A percentile compares a stretch with the other conserved stretches of the same genome.
Evolutionary conservation across 30 jellyfish, hydroid and myxozoan species (phyloP).

Genomic region (Pelagia noctiluca): DNA sequence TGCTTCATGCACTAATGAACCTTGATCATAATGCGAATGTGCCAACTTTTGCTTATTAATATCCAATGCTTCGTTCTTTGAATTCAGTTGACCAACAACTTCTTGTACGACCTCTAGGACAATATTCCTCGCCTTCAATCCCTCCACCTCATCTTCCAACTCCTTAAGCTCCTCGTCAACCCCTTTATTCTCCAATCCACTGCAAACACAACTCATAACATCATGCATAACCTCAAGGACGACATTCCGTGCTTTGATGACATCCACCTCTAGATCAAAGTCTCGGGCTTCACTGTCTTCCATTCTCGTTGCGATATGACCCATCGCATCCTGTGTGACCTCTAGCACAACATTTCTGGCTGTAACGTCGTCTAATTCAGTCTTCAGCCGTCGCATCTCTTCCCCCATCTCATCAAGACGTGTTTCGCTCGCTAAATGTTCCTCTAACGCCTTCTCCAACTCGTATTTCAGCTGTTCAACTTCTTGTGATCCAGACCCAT

Average conservation of each 20-base stretch:
- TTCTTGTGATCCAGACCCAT: no score
- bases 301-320: not conserved
- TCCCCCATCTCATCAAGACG: not conserved
- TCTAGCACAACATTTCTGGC: not conserved
- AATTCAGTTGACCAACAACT: slow-evolving; percentile 21
- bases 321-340: not conserved
- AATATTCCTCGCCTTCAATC: slow-evolving; percentile 34
- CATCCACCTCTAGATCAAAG: not conserved
- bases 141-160: slow-evolving; percentile 31
- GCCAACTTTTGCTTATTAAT: not conserved
- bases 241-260: slow-evolving; percentile 5
- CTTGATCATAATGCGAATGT: not conserved
- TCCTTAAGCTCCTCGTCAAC: not conserved
- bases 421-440: not conserved
- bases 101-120: slow-evolving; percentile 58
- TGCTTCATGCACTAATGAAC: not conserved
- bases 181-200: not conserved
- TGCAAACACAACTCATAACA: not conserved
- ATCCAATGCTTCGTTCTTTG: not conserved
- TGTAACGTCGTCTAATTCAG: not conserved
- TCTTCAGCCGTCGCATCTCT: not conserved
- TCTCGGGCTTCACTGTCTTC: not conserved
- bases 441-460: slow-evolving; percentile 12
- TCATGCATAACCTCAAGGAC: slow-evolving; percentile 4
- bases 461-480: slow-evolving; percentile 12